Base-by-base conservation (phyloP, 2,888 invertebrate genomes). In the Clanis bilineata region DNA sequence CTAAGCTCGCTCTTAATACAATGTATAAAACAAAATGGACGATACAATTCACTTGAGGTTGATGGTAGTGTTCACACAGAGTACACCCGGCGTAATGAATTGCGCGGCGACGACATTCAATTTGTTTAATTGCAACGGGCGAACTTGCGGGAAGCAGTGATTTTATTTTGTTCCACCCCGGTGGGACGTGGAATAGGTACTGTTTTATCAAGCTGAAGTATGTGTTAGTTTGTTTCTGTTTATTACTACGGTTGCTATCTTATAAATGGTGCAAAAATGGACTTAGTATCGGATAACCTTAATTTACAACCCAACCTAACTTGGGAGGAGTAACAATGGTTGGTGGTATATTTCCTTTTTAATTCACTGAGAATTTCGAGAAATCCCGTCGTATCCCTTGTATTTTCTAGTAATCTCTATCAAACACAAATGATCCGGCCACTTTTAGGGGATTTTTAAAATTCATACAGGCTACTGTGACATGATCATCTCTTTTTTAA, bases 61-160 rank as follows among this genome's bases (percentile, higher is more conserved):
- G 47, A 25, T 22, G 12, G 10, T n/a, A 3, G 28, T 28, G n/a
- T 12, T 25, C 25, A 47, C 47, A 39, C 57, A 43, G 28, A 56
- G 59, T 59, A 56, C 56, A 56, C 56, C 44, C 36, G 36, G 22
- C 61, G 59, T 72, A 76, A 77, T 76, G 68, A 73, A 76, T 72
- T 68, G 69, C 64, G 63, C 64, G 65, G 56, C 55, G 44, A 69
- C 61, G 61, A 71, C 75, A 74, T 79, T 78, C 76, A 80, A 81
- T 82, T 82, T 80, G 73, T 77, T 76, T 82, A 81, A 81, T 80
- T 79, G 76, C 72, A 69, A 62, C 62, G 62, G 64, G 67, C 63
- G 60, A 68, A 75, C 69, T 76, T 71, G 72, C 61, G 59, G 59
- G 70, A 70, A 60, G 51, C 64, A 56, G 62, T 66, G 76, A 70